Base-by-base conservation (phyloP, 2,888 invertebrate genomes). In the Yponomeuta sedellus region DNA sequence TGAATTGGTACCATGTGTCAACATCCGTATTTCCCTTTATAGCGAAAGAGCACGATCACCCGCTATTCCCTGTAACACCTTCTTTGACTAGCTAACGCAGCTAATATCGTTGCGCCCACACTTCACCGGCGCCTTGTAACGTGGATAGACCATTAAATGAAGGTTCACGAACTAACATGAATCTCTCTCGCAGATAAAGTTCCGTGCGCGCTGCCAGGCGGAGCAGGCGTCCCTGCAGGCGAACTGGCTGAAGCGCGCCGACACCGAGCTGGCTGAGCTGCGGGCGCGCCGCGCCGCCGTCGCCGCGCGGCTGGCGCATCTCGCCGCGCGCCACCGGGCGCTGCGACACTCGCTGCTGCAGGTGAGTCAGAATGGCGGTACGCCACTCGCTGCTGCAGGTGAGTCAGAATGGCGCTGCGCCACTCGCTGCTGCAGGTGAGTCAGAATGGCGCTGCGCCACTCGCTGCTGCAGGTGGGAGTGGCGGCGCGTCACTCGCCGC, bases 381-480 rank as follows among this genome's bases (percentile, higher is more conserved):
- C 93, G 97, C 68, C 98, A 98, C 81, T 92, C 97, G 68, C 93
- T 98, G 68, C 89, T 98, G 66, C 95, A 95, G 92, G 96, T 96
- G 84, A 73, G 69, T 12, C 65, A 22, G 56, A 6, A n/a, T 61
- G 16, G 95, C 96, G 75, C 92, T 98, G 66, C 93, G 97, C 68
- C 98, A 98, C 81, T 92, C 97, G 68, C 93, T 98, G 68, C 89
- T 98, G 66, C 95, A 95, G 92, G 96, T 96, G 84, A 25, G 25
- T 25, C 25, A 5, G 25, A 25, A 2, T 25, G 25, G 25, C 25
- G 25, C 25, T n/a, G n/a, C n/a, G n/a, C n/a, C n/a, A n/a, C n/a
- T n/a, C n/a, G n/a, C n/a, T 25, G 25, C 25, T 25, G 25, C 25
- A 25, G 25, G 25, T 25, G 25, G 5, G n/a, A n/a, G n/a, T n/a